Evolutionary conservation across 2,113 vertebrate species (phyloP).

Genomic region (Hylia prasina): DNA sequence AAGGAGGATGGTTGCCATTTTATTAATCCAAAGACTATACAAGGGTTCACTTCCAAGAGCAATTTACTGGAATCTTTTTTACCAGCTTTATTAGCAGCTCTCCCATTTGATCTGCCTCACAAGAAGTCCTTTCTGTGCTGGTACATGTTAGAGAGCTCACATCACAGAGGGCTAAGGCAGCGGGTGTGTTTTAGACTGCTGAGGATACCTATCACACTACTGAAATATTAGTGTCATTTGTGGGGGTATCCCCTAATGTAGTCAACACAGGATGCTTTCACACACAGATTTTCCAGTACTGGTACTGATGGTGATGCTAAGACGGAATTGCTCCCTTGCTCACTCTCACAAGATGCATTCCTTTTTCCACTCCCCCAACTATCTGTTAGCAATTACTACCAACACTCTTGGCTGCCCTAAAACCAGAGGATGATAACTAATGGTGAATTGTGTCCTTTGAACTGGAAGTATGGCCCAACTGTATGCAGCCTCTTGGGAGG

Average conservation of each 20-base stretch:
- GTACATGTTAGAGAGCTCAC: background rate
- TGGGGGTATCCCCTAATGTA: background rate
- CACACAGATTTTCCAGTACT: background rate
- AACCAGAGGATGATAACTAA: background rate
- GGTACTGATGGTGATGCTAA: background rate
- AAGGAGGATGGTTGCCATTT: background rate
- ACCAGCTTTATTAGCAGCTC: background rate
- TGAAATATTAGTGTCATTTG: background rate
- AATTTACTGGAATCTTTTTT: background rate
- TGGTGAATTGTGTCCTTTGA: background rate
- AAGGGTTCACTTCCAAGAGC: background rate
- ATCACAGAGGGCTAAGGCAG: background rate
- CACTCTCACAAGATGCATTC: background rate
- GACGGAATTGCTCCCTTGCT: background rate
- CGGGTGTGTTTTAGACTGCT: background rate
- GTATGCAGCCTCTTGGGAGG: background rate
- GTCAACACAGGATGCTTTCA: background rate
- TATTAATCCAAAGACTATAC: background rate
- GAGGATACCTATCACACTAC: background rate
- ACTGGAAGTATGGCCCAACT: background rate
- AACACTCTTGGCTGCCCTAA: background rate
- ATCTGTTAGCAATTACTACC: background rate
- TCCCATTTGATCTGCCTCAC: background rate
- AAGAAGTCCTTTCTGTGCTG: background rate
- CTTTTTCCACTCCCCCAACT: background rate